Base-by-base conservation (phyloP, 2,888 invertebrate genomes). In the Agrilus mali region DNA sequence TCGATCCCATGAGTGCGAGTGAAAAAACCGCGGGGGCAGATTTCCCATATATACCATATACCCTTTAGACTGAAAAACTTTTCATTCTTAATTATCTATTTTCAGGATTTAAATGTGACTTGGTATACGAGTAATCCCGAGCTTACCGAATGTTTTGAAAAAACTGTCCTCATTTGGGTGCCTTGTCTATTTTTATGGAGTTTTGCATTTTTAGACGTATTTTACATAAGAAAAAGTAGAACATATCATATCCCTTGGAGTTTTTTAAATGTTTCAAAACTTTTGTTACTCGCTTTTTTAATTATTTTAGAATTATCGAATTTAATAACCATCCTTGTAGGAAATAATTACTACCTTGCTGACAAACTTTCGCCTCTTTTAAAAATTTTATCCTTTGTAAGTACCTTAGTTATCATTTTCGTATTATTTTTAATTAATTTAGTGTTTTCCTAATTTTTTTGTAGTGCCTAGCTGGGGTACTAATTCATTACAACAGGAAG, bases 121-220 rank as follows among this genome's bases (percentile, higher is more conserved):
- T 88, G 88, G 88, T 63, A 80, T 58, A 80, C 89, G 15, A 70
- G 74, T 5, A 71, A 78, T 61, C 93, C 47, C 4, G 80, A 86
- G 60, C 72, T 93, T 52, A 85, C 90, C 47, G 73, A 74, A 59
- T 94, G 93, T 64, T 90, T 93, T 65, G 82, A 89, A 65, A 81
- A 83, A 61, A 90, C 92, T 0, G 78, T 83, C 1, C 65, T 93
- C 14, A 71, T 87, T 36, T 93, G 92, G 90, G 67, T 75, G 32
- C 92, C 93, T 1, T 86, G 86, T 61, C 72, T 73, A 41, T 85
- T 83, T 61, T 68, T 88, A 12, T 88, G 86, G 85, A 50, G 77
- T 1, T 75, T 82, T 51, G 70, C 80, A 7, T 66, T 78, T 7
- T 66, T 86, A 48, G 86, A 86, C 53, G 67, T 75, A 46, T 81